Base-by-base conservation (phyloP, 1,140 invertebrate species). In the Acromyrmex charruanus region DNA sequence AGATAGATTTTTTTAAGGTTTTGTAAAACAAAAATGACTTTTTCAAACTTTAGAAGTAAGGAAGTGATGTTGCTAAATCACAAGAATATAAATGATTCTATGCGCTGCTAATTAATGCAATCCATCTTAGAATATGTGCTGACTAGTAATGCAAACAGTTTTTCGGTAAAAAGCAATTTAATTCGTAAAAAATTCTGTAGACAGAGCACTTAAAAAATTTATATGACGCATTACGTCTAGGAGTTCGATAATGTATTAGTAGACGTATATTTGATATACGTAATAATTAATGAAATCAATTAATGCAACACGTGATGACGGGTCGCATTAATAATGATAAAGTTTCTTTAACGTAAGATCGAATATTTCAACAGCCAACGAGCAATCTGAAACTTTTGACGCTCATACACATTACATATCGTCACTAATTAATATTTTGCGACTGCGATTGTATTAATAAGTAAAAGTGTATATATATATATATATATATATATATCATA, bases 231-330 rank as follows among this genome's bases (percentile, higher is more conserved):
- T 61, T 63, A 31, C 7, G 14, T 16, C 39, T 69, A 49, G 10
- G 25, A 0, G 16, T 9, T 6, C 6, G 1, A 68, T 51, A 44
- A 21, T 49, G n/a, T 68, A 6, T 21, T 49, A 68, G 66, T n/a
- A 49, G n/a, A 68, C 12, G n/a, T 16, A 49, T 49, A 49, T 10
- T 28, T 16, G 6, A 0, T 14, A 31, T 68, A 49, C 53, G 21
- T 69, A 69, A 69, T 69, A 49, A 69, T 49, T 69, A 51, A 51
- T 69, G 21, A 69, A 69, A 51, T 28, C 66, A 69, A 51, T 69
- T 51, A 69, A 69, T 69, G 12, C 12, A 28, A 28, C 66, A 25
- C 5, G 21, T 28, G 21, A 69, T 21, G 66, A 69, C 39, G 14
- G 21, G 6, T 25, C 12, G 39, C 66, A 69, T 69, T 69, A 69